phyloP scores from a whole-genome alignment of 1,140 invertebrate species.

The Lucilia sericata region DNA sequence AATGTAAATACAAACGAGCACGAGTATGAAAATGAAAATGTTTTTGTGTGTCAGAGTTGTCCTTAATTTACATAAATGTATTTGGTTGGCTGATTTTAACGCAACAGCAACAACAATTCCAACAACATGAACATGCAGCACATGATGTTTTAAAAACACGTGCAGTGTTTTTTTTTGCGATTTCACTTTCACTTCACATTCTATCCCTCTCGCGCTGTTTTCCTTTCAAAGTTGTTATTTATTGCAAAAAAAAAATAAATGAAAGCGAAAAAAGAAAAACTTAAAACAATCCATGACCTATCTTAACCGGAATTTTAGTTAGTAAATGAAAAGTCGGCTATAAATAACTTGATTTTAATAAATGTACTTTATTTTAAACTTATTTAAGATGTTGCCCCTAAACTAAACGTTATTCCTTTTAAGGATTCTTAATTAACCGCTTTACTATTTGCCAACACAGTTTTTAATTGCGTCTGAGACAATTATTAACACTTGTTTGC shows the following conservation, averaged over 20 bases:
- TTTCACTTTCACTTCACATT: not conserved
- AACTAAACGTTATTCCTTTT: no score
- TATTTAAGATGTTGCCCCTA: no score
- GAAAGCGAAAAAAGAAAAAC: not conserved
- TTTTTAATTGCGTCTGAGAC: no score
- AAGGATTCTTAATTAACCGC: no score
- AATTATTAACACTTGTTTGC: no score
- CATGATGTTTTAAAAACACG: slow-evolving; percentile 31
- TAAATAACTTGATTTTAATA: no score
- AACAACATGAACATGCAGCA: not conserved
- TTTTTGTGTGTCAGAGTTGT: slow-evolving; percentile 10
- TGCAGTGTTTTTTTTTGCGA: not conserved
- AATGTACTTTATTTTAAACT: no score
- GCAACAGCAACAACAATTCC: not conserved
- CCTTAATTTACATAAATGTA: slow-evolving; percentile 30
- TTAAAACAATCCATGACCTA: slow-evolving; percentile 35
- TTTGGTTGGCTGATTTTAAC: slow-evolving; percentile 5
- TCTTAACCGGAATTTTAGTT: slow-evolving; percentile 28
- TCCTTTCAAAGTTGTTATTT: not conserved
- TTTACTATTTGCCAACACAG: no score
- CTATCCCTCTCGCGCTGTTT: no score
- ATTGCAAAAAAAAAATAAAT: not conserved
- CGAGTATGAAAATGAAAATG: slow-evolving; percentile 10
- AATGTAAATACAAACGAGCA: not conserved
- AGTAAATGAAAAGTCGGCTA: not conserved